phyloP scores from a whole-genome alignment of 2,797 vertebrate genomes.

The Coranthus polyacanthus region DNA sequence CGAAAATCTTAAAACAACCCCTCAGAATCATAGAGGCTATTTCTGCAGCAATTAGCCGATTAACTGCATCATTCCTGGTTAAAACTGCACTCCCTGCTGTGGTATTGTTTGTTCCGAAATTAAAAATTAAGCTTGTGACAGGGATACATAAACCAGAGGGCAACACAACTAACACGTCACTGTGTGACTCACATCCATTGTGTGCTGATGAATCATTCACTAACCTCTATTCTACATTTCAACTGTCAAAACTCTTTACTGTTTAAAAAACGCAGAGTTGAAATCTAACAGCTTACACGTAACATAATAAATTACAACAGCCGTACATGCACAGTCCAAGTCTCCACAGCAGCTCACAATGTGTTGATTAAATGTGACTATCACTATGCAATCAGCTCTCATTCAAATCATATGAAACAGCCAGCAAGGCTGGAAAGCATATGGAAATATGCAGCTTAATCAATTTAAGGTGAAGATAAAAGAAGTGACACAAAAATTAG shows the following conservation, averaged over 20 bases:
- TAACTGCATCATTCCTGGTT: slow-evolving; percentile 31
- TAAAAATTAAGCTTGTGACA: slow-evolving; percentile 49
- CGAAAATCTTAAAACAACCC: not conserved
- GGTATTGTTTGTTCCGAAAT: slow-evolving; percentile 35
- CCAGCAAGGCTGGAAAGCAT: slow-evolving; percentile 10
- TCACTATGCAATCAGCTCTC: slow-evolving; percentile 20
- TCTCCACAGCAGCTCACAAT: slow-evolving; percentile 3
- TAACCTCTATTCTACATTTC: slow-evolving; percentile 40
- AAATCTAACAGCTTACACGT: not conserved
- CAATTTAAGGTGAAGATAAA: not conserved
- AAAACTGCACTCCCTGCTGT: slow-evolving; percentile 31
- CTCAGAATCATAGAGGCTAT: slow-evolving; percentile 13
- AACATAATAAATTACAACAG: slow-evolving; percentile 24
- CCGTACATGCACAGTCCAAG: slow-evolving; percentile 13
- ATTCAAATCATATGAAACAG: slow-evolving; percentile 21
- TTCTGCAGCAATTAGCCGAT: slow-evolving; percentile 17
- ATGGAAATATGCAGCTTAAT: slow-evolving; percentile 20
- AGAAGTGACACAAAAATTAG: too few species aligned
- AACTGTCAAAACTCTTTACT: slow-evolving; percentile 40
- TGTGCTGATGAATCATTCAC: slow-evolving; percentile 50
- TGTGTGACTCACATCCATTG: slow-evolving; percentile 46
- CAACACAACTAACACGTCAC: slow-evolving; percentile 27
- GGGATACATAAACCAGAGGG: slow-evolving; percentile 37
- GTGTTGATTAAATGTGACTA: slow-evolving; percentile 41
- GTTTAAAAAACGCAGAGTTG: slow-evolving; percentile 3